Evolutionary conservation across 2,888 invertebrate species (phyloP), one percentile per base, ranked within the genome.

Genomic region (Ypsolopha scabrella): DNA sequence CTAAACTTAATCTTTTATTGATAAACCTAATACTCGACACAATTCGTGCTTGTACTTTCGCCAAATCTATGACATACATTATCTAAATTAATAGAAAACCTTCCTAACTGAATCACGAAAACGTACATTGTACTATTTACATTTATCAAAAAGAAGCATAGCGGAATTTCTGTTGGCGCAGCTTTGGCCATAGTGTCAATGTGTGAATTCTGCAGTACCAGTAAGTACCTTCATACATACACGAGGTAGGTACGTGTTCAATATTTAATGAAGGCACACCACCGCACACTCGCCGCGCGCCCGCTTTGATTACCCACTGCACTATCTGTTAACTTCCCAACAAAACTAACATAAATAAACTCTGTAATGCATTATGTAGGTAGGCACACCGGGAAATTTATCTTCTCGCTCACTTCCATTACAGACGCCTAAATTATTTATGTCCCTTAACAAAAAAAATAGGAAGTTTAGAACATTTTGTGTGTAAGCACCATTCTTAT

Each of bases 261-360:
- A 79, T 79, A 79, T 70, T 76, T 72, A 72, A 78, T 68, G 68
- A 70, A 71, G 66, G 64, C 65, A 66, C 65, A 64, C 68, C 65
- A 64, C 68, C 63, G 63, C 60, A 24, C 24, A 24, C 24, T 24
- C 24, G 24, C 24, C 24, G 58, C 41, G 61, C 55, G 55, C 57
- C 58, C 59, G 57, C 41, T 33, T 39, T 49, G 49, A 49, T 49
- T 49, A 49, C 49, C 24, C 24, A 35, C 39, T 37, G 47, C 47
- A 36, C 47, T 36, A 47, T 38, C 43, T 13, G 47, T 14, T 47
- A 11, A 37, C 13, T 33, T 47, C 45, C 45, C 14, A 14, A 11
- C 47, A 37, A 47, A 36, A 47, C 36, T 14, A 47, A 11, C n/a
- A 36, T 47, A 36, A 37, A 37, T 47, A 10, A 47, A 11, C 36